These are phyloP conservation scores for Pachyuromys duprasi DNA, from an alignment of 2,797 vertebrate genomes.

Conservation along the genomic window DNA sequence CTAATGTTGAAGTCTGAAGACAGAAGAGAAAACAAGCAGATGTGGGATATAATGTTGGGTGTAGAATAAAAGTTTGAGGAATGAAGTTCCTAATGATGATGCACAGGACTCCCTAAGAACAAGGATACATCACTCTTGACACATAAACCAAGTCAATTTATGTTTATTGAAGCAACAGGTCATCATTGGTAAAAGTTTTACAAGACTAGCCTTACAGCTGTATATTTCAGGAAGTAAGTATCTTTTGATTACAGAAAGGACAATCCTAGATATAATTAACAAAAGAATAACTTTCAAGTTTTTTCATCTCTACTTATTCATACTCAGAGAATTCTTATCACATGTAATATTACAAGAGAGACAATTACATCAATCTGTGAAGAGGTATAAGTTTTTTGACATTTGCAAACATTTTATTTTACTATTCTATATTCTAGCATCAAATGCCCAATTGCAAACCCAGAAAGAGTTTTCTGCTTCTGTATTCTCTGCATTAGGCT, in stretches of 20 bases:
- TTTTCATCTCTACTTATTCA: not conserved
- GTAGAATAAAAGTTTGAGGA: not conserved
- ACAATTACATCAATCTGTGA: not conserved
- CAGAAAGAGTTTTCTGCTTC: not conserved
- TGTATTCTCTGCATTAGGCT: accelerated
- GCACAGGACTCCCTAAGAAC: not conserved
- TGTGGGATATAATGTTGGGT: accelerated
- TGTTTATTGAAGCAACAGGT: not conserved
- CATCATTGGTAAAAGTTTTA: not conserved
- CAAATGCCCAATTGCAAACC: not conserved
- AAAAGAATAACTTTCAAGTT: not conserved
- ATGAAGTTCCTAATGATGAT: no score
- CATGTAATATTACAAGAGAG: slow-evolving; percentile 5
- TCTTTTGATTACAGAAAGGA: not conserved
- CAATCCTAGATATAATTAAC: slow-evolving; percentile 11
- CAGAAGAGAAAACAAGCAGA: not conserved
- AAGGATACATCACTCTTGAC: not conserved
- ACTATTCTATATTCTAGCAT: not conserved
- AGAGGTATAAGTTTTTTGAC: slow-evolving; percentile 17
- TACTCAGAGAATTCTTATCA: not conserved
- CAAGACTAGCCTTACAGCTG: not conserved
- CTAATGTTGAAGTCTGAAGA: not conserved
- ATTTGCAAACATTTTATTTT: not conserved
- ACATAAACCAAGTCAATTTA: not conserved
- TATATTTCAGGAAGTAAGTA: not conserved